These are phyloP conservation scores for Coremacera marginata DNA, from an alignment of 2,888 invertebrate genomes.

Conservation along the genomic window DNA sequence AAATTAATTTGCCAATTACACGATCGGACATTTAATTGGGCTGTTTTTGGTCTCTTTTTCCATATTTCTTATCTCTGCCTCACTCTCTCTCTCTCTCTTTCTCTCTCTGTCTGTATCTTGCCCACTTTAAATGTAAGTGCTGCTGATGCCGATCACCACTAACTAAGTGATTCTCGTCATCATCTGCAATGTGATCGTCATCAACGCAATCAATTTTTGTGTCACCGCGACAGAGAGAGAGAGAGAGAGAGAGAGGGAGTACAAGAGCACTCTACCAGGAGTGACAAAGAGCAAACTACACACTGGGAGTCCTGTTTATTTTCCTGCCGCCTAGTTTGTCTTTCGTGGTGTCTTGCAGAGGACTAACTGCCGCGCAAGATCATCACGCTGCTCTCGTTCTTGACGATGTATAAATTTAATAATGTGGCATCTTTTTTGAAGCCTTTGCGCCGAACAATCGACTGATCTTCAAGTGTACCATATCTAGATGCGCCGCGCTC, in stretches of 20 bases:
- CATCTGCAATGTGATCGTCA: slow-evolving; percentile 3
- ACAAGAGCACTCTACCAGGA: too few species aligned
- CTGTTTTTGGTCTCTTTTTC: slow-evolving; percentile 38
- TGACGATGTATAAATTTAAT: slow-evolving; percentile 44
- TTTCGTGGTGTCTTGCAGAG: slow-evolving; percentile 20
- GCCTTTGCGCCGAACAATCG: slow-evolving; percentile 13
- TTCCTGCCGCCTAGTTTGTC: slow-evolving; percentile 39
- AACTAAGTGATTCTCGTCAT: slow-evolving; percentile 7
- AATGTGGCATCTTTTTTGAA: slow-evolving; percentile 44
- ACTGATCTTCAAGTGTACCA: not conserved
- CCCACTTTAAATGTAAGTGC: too few species aligned
- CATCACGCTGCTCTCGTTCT: slow-evolving; percentile 21
- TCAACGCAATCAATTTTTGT: slow-evolving; percentile 4
- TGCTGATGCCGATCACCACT: not conserved
- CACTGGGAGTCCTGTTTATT: slow-evolving; percentile 43
- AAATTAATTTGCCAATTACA: slow-evolving; percentile 68
- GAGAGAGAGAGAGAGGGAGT: not conserved
- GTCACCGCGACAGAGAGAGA: slow-evolving; percentile 12
- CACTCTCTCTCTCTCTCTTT: not conserved
- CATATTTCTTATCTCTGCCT: not conserved
- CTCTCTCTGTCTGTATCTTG: not conserved
- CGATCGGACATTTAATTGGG: slow-evolving; percentile 68
- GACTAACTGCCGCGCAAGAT: not conserved
- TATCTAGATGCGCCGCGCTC: not conserved
- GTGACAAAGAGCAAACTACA: not conserved